Evolutionary conservation across 2,888 invertebrate genomes (phyloP), one percentile per base, ranked within the genome.

Genomic region (Prosopocoilus inquinatus): DNA sequence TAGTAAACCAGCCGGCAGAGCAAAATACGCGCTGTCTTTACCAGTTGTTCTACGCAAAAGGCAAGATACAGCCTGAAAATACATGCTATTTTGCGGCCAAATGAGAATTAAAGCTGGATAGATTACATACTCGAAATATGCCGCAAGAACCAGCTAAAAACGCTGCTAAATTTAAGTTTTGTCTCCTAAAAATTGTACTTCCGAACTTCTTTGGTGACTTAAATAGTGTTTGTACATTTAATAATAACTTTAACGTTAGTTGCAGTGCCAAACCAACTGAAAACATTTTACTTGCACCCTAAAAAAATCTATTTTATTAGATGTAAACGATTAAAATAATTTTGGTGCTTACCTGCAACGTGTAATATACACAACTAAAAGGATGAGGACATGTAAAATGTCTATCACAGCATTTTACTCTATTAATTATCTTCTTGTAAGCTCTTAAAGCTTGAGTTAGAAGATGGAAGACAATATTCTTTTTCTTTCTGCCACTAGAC

Each of bases 141-240:
- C 84, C 84, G 3, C 85, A 81, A 70, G 88, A 89, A 61, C 84
- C 83, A 46, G 88, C 89, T 63, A 90, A 77, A 69, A 88, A 89
- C 47, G 82, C 72, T 36, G 86, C 90, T 59, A 90, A 72, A 63
- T 84, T 82, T 5, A 87, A 69, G 20, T 81, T 84, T 57, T 80
- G 79, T 59, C 72, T 80, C 63, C 79, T 81, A 45, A 84, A 80
- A 41, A 87, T 70, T 13, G 81, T 77, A 43, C 76, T 78, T 44
- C 77, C 78, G 53, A 85, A 71, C 33, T 77, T 67, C 62, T 78
- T 75, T 11, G 84, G 83, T 38, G 81, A 81, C 28, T 74, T 77
- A 3, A 82, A 60, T 53, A 87, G 73, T 64, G 75, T 79, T 64
- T 76, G 82, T 2, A 82, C 64, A 70, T 84, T 83, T 55, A 88